Evolutionary conservation across 2,113 vertebrate genomes (phyloP).

Genomic region (Odontophorus gujanensis): DNA sequence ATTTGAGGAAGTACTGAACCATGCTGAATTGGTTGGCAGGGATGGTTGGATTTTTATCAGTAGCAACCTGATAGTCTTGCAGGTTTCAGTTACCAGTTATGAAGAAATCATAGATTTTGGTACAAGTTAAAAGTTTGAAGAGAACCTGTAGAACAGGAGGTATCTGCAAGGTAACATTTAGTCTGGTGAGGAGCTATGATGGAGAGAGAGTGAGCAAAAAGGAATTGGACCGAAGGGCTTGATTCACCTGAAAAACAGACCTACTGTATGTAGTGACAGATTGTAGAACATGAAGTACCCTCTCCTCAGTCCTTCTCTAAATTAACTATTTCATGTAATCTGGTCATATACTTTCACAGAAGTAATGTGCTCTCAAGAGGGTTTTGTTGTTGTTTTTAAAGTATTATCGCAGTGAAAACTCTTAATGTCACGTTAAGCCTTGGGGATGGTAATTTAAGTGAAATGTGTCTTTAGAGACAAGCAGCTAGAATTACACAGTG

Average conservation of each 20-base stretch:
- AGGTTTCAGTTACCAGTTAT: background rate
- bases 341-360: background rate
- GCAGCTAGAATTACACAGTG: background rate
- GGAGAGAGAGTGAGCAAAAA: background rate
- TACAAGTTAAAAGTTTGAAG: background rate
- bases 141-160: conserved; percentile 24
- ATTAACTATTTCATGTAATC: background rate
- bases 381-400: too few relatives aligned
- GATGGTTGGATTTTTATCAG: conserved; percentile 11
- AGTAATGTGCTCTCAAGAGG: background rate
- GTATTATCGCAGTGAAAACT: conserved; percentile 7
- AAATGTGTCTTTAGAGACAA: background rate
- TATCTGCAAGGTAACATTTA: background rate
- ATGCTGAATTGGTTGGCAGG: background rate
- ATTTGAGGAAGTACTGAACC: background rate
- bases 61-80: background rate
- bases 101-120: background rate
- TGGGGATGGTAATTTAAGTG: conserved; percentile 1
- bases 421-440: background rate
- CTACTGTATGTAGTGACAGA: fast-evolving
- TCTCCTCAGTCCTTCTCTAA: background rate
- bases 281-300: background rate
- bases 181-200: background rate
- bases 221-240: background rate
- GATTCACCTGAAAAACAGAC: background rate